Base-by-base conservation (phyloP, 2,113 vertebrate genomes). In the Pangasianodon hypophthalmus region DNA sequence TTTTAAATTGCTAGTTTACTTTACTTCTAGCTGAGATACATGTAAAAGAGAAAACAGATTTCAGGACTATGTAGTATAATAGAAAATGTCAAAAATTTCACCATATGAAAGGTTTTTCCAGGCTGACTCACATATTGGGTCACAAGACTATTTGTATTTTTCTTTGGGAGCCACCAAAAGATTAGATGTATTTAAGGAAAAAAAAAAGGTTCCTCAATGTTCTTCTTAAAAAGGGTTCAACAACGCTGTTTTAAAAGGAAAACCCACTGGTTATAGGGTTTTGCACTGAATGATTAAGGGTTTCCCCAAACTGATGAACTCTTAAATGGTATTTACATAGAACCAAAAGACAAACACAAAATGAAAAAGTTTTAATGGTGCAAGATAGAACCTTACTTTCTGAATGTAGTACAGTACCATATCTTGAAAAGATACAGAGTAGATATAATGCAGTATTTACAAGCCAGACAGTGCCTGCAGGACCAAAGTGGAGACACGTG, bases 381-480 rank as follows among this genome's bases (percentile, higher is more conserved):
- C 1, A 1, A 37, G 14, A 37, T 37, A 16, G 3, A 18, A 73
- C 32, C 69, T 73, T 11, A 11, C n/a, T 16, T 69, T 18, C 69
- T 41, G 18, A 44, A 41, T 80, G 10, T 80, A 79, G 2, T 79
- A 79, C 7, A 50, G 24, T 50, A 75, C 18, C 71, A 16, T 41
- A 41, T 8, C 6, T 41, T 41, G 21, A 77, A 46, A 18, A 48
- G 37, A 10, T 77, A 54, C 52, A 32, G 32, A 32, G 37, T 24
- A 75, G 41, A 24, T 62, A 50, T 81, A 54, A 82, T 32, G 50
- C 18, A 32, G 2, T 60, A 58, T 80, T 93, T 95, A 92, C 92
- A 91, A 89, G 93, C 91, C 92, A 94, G 93, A 94, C 94, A 79
- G 82, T 67, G 90, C 73, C 89, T 89, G 87, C 64, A 81, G 32